A percentile compares a stretch with the other conserved stretches of the same genome.
Conservation (phyloP, 2,113 vertebrate species). For the Mionectes macconnelli region DNA sequence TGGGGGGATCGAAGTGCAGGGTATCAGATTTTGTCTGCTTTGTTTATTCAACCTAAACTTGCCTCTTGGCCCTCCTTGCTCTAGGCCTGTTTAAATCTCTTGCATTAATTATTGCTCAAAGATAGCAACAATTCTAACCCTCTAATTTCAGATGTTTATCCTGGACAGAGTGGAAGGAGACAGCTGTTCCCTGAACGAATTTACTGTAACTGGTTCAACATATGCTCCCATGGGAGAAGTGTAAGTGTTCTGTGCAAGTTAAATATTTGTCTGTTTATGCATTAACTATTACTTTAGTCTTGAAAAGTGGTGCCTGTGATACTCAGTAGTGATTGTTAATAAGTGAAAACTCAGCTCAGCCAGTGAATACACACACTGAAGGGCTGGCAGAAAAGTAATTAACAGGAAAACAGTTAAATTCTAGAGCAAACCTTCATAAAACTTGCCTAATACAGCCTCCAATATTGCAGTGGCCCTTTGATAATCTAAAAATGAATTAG, state of each 20-base stretch:
- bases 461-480: not conserved
- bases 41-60: not conserved
- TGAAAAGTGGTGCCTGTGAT: not conserved
- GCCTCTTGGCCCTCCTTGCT: not conserved
- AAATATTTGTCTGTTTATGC: not conserved
- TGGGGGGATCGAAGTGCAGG: not conserved
- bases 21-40: not conserved
- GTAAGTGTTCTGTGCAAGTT: slow-evolving; percentile 78
- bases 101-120: not conserved
- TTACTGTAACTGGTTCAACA: slow-evolving; percentile 94
- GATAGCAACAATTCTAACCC: not conserved
- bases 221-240: slow-evolving; percentile 96
- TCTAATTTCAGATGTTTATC: slow-evolving; percentile 88
- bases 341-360: not conserved
- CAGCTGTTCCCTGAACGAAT: slow-evolving; percentile 89
- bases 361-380: not conserved
- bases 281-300: not conserved
- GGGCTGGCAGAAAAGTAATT: not conserved
- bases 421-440: not conserved
- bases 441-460: not conserved
- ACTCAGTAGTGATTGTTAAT: not conserved
- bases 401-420: not conserved
- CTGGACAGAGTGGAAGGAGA: slow-evolving; percentile 88
- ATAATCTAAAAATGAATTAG: not conserved
- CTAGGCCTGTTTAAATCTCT: not conserved